Conservation (phyloP, 2,888 invertebrate species). For the Leptothorax acervorum region DNA sequence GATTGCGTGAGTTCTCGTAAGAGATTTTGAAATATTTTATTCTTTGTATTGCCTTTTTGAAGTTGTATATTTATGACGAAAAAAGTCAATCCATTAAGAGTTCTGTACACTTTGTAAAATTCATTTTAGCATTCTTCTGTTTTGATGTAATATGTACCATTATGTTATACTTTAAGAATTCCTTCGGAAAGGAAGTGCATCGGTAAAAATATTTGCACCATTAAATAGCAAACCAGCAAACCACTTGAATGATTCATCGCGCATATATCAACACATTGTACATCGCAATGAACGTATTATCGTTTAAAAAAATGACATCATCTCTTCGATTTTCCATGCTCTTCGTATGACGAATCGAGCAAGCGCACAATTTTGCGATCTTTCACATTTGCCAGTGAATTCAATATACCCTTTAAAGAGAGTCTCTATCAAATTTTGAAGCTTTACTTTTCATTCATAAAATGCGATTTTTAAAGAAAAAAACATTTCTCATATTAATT, state of each 20-base stretch:
- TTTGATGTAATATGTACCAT: conserved; percentile 8
- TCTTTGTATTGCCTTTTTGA: background rate
- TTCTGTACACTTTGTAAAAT: background rate
- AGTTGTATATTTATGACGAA: background rate
- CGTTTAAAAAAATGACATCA: conserved; percentile 51
- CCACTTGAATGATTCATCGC: conserved; percentile 39
- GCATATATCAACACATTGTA: conserved; percentile 47
- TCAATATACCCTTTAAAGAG: background rate
- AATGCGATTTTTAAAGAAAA: background rate
- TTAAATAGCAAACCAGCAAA: conserved; percentile 43
- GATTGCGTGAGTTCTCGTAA: background rate
- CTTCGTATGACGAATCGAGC: background rate
- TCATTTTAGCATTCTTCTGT: background rate
- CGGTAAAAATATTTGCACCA: conserved; percentile 13
- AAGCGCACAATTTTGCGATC: background rate
- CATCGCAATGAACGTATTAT: conserved; percentile 33
- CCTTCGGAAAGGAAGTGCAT: conserved; percentile 21
- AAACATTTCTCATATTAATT: background rate
- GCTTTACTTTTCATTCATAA: background rate
- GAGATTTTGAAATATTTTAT: background rate
- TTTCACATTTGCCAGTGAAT: background rate
- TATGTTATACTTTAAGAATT: conserved; percentile 8
- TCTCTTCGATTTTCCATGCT: background rate
- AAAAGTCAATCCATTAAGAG: background rate
- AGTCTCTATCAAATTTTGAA: background rate